Conservation (phyloP, 2,888 invertebrate genomes). For the Noctua comes region DNA sequence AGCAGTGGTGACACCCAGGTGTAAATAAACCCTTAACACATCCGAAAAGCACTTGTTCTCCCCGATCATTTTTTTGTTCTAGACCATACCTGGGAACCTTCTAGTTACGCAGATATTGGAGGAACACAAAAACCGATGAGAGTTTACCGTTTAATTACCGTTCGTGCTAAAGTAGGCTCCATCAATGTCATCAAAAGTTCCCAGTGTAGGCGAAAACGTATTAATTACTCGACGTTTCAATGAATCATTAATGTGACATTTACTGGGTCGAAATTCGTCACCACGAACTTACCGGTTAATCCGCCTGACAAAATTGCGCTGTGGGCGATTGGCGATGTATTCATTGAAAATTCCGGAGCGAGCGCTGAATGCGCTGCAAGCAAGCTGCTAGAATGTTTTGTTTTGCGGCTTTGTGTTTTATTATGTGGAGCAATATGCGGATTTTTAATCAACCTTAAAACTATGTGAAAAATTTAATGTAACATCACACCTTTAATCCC, state of each 20-base stretch:
- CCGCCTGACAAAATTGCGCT: conserved; percentile 40
- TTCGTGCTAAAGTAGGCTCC: neutral
- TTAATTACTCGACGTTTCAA: conserved; percentile 32
- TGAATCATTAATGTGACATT: conserved; percentile 37
- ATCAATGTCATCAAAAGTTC: neutral
- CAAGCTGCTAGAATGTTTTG: neutral
- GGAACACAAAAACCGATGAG: neutral
- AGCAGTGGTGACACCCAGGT: too few relatives aligned
- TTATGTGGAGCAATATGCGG: neutral
- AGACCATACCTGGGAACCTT: too few relatives aligned
- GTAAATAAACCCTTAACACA: too few relatives aligned
- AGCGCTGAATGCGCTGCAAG: neutral
- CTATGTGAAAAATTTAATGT: too few relatives aligned
- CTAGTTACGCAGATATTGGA: too few relatives aligned
- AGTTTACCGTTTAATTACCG: neutral
- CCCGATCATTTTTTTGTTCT: too few relatives aligned
- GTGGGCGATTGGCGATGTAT: conserved; percentile 17
- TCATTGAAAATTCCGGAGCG: conserved; percentile 40
- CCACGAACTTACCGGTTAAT: conserved; percentile 43
- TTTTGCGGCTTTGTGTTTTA: neutral
- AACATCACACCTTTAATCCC: neutral
- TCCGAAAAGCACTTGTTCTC: too few relatives aligned
- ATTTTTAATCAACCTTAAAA: too few relatives aligned
- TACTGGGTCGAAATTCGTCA: conserved; percentile 18
- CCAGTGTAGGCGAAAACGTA: neutral